Evolutionary conservation across 2,888 invertebrate species (phyloP).

Genomic region (Adela reaumurella): DNA sequence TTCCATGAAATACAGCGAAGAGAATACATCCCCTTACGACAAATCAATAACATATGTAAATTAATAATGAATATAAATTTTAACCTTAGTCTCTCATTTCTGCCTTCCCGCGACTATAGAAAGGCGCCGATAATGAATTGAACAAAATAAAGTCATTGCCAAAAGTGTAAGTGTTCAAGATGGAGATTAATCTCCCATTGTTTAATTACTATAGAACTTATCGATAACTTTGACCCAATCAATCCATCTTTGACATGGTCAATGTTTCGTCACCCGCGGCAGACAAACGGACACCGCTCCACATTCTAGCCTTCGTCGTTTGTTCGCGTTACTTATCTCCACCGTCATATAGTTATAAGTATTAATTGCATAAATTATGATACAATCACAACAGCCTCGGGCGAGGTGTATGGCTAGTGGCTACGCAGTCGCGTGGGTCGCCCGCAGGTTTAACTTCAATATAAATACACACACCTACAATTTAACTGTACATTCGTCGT

Average conservation of each 20-base stretch:
- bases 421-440: not conserved
- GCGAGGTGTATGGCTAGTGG: not conserved
- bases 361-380: not conserved
- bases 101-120: too few relatives aligned
- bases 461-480: too few relatives aligned
- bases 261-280: not conserved
- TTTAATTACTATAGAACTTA: not conserved
- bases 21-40: too few relatives aligned
- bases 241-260: not conserved
- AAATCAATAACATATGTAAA: too few relatives aligned
- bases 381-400: not conserved
- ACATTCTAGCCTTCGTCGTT: not conserved
- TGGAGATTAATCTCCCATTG: not conserved
- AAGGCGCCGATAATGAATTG: too few relatives aligned
- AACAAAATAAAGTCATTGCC: too few relatives aligned
- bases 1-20: too few relatives aligned
- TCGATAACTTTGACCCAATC: not conserved
- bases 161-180: too few relatives aligned
- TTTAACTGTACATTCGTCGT: too few relatives aligned
- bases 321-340: not conserved
- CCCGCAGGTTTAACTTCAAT: too few relatives aligned
- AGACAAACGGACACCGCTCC: not conserved
- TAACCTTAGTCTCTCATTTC: too few relatives aligned
- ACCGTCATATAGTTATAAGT: not conserved
- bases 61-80: too few relatives aligned